Base-by-base conservation (phyloP, 2,888 invertebrate species). In the Spodoptera picta region DNA sequence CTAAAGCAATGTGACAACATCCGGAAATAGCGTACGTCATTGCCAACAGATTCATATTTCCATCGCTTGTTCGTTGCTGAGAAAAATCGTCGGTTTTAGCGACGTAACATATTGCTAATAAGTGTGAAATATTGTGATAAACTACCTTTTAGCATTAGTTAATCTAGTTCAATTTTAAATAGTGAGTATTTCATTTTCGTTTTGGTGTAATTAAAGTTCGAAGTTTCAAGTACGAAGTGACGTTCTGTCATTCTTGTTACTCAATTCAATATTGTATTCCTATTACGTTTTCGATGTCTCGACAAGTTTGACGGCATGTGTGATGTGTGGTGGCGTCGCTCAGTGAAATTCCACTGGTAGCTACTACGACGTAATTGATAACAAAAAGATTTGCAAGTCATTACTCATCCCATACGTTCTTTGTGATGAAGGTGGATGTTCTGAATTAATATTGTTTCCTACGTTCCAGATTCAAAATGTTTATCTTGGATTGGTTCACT, bases 401-500 rank as follows among this genome's bases (percentile, higher is more conserved):
- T 88, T 87, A 87, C 73, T 84, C 78, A 80, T 84, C 79, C 80
- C 77, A 75, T 75, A 73, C 63, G 79, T 84, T 88, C 89, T 89
- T 90, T 91, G 88, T 91, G 87, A 87, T 80, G 76, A 82, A 83
- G 73, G 62, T 73, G 79, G 63, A 74, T 75, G 60, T 59, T 60
- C 59, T 80, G 77, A 84, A 82, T 73, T 88, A 84, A 86, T 85
- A 75, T 69, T 57, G 82, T 84, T 86, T 86, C 76, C 65, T 86
- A 80, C 79, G 65, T 89, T 94, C 81, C 92, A 94, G 93, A 93
- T 90, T 89, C 90, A 93, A 88, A 91, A 98, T 98, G 98, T 98
- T 98, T 96, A 97, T 98, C 95, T 97, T 98, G 97, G 98, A 98
- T 94, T 98, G 98, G 98, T 97, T 98, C 91, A 98, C 98, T 92